These are phyloP conservation scores for Grammomys surdaster DNA, from an alignment of 2,113 vertebrate species.

Conservation along the genomic window DNA sequence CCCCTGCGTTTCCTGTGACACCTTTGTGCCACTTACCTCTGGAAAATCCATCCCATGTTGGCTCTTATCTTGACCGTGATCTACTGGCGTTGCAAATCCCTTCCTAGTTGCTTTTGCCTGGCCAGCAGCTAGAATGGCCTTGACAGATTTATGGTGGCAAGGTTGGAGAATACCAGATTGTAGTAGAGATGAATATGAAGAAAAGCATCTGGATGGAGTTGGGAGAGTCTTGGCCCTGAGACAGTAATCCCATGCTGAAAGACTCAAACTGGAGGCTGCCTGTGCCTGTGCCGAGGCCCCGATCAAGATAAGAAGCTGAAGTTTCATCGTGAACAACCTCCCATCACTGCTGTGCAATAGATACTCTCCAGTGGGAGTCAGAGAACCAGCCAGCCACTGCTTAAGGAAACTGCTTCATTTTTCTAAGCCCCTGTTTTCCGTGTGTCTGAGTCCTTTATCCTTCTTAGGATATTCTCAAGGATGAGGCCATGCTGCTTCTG, in stretches of 20 bases:
- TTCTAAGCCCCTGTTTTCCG: not conserved
- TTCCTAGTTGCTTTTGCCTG: constrained; percentile 2
- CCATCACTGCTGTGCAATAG: not conserved
- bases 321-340: not conserved
- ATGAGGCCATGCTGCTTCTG: not conserved
- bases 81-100: constrained; percentile 50
- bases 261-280: not conserved
- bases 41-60: not conserved
- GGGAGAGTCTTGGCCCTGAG: constrained; percentile 54
- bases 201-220: constrained; percentile 65
- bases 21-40: not conserved
- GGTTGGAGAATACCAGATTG: constrained; percentile 64
- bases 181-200: constrained; percentile 52
- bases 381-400: not conserved
- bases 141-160: constrained; percentile 59
- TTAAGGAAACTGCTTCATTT: not conserved
- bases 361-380: not conserved
- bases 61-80: not conserved
- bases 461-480: not conserved
- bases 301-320: constrained; percentile 67
- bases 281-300: not conserved
- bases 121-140: constrained; percentile 4
- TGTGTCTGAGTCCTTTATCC: not conserved
- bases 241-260: constrained; percentile 65
- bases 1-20: rapidly evolving